A percentile compares a stretch with the other conserved stretches of the same genome.
Conservation (phyloP, 2,888 invertebrate species). For the Hypsopygia costalis region DNA sequence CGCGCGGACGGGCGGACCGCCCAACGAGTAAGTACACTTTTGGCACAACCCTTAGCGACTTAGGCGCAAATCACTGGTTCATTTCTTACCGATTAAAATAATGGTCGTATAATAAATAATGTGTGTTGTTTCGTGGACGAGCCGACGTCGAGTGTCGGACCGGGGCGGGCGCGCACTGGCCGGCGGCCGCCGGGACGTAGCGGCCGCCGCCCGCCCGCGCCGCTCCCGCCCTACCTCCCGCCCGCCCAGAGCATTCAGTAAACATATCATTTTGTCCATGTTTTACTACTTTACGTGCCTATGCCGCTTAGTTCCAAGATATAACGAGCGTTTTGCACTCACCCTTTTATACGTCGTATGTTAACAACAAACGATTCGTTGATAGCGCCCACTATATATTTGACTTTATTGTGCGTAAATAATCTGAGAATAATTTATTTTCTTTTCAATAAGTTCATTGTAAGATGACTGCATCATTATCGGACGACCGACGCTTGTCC, state of each 20-base stretch:
- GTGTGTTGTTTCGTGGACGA: conserved; percentile 75
- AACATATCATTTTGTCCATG: conserved; percentile 49
- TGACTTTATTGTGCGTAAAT: too few relatives aligned
- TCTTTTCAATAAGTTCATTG: background rate
- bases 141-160: conserved; percentile 81
- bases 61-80: conserved; percentile 45
- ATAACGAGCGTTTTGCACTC: conserved; percentile 20
- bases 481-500: too few relatives aligned
- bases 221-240: conserved; percentile 35
- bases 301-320: conserved; percentile 26
- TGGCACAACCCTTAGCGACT: conserved; percentile 49
- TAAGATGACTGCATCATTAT: too few relatives aligned
- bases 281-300: conserved; percentile 40
- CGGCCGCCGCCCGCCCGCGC: conserved; percentile 34
- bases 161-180: conserved; percentile 76
- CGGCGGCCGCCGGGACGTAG: conserved; percentile 31
- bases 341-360: conserved; percentile 8
- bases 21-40: conserved; percentile 40
- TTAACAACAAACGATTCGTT: background rate
- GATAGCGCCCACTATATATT: background rate
- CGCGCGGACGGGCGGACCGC: conserved; percentile 27
- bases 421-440: background rate
- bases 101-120: conserved; percentile 66
- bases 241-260: conserved; percentile 46
- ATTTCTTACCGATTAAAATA: conserved; percentile 72